Conservation (phyloP, 2,113 vertebrate species). For the Cyanistes caeruleus region DNA sequence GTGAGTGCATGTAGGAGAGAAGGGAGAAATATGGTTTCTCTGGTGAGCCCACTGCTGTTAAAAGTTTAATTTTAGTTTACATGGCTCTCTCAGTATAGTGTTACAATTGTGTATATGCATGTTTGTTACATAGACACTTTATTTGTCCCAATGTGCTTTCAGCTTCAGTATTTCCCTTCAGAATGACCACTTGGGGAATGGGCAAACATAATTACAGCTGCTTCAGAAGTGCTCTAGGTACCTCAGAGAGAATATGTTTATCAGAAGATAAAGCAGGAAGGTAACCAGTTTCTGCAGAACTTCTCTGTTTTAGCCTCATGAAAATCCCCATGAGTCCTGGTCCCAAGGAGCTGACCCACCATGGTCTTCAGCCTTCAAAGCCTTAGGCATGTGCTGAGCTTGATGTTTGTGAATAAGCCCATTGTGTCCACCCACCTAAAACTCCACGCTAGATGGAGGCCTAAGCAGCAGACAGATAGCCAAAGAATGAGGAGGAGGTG, state of each 20-base stretch:
- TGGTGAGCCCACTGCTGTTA: not conserved
- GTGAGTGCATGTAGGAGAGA: not conserved
- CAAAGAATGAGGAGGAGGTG: conserved; percentile 59
- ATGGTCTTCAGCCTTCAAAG: conserved; percentile 11
- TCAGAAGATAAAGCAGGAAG: not conserved
- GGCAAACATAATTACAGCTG: not conserved
- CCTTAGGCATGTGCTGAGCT: not conserved
- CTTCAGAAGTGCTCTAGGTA: not conserved
- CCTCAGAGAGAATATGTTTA: not conserved
- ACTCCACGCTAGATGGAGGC: not conserved
- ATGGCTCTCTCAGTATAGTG: not conserved
- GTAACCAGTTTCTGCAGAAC: not conserved
- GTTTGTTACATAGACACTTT: not conserved
- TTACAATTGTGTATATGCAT: not conserved
- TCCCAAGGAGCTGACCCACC: not conserved
- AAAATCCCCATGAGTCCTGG: not conserved
- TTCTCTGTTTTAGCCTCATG: not conserved
- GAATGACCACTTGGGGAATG: not conserved
- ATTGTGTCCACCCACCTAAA: conserved; percentile 57
- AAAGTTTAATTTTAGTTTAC: not conserved
- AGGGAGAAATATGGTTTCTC: not conserved
- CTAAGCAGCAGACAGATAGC: conserved; percentile 49
- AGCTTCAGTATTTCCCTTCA: not conserved
- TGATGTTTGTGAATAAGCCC: conserved; percentile 38
- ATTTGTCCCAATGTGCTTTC: not conserved